Evolutionary conservation across 2,113 vertebrate genomes (phyloP), one percentile per base, ranked within the genome.

Genomic region (Pterophyllum scalare): DNA sequence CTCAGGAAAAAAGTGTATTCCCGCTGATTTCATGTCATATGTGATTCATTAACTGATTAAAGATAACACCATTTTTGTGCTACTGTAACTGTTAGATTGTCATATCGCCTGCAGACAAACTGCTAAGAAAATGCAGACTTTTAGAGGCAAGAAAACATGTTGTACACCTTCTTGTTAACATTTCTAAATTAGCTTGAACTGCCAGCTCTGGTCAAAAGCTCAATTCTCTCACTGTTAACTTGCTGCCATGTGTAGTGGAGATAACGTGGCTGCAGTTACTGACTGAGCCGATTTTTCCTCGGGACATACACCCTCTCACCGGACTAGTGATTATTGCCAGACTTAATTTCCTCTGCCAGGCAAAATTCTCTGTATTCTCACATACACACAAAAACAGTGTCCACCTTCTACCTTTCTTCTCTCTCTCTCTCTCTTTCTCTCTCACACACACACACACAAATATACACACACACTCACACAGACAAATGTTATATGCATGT

Each of bases 241-340:
- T 17, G 40, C 83, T 31, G 33, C 77, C 77, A 78, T 81, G 82
- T 84, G 90, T 67, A 72, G 77, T 65, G 76, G 70, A 84, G 70
- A 81, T 92, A 82, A 91, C 87, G 85, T 79, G 85, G 65, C 78
- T 72, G 76, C 64, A 49, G 80, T 85, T 89, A 84, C 87, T 75
- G 84, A 72, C 74, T 56, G 75, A 85, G 79, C 10, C 11, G 3
- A 58, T 79, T 81, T 78, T 85, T 91, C 86, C 80, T 85, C 60
- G 61, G 77, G 87, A 85, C 87, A 84, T 86, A 77, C 86, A 77
- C 57, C 72, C 62, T 78, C 78, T 87, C 82, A 46, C 65, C 75
- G 75, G 77, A 83, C 78, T 77, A 57, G 49, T 85, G 82, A 92
- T 90, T 88, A 90, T 85, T 93, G 81, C 77, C 77, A 82, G 81